A percentile compares a stretch with the other conserved stretches of the same genome.
Conservation (phyloP, 1,140 invertebrate species). For the Mycetomoellerius zeteki region DNA sequence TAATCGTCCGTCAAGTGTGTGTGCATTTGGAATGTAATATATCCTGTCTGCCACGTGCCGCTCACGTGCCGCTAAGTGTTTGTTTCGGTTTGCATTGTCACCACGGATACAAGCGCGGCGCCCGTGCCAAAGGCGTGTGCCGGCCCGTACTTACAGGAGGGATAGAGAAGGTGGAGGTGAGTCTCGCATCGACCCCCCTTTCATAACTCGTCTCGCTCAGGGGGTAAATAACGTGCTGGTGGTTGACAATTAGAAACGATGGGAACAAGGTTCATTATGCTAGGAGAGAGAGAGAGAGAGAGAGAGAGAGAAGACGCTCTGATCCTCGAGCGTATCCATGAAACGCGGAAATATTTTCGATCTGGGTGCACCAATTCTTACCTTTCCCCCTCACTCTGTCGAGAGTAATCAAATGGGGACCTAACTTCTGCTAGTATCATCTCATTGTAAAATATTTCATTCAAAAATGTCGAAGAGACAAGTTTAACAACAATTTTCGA, state of each 20-base stretch:
- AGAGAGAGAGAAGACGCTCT: constrained; percentile 4
- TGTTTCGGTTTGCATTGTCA: constrained; percentile 88
- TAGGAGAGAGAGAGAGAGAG: not conserved
- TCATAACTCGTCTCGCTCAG: constrained; percentile 71
- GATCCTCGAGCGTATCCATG: constrained; percentile 38
- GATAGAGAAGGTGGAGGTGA: not conserved
- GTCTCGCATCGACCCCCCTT: constrained; percentile 52
- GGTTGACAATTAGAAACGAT: constrained; percentile 76
- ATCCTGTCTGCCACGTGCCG: constrained; percentile 84
- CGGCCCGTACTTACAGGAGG: not conserved
- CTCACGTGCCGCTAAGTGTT: constrained; percentile 86
- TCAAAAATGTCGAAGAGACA: not conserved
- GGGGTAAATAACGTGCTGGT: constrained; percentile 75
- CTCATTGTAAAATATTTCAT: not conserved
- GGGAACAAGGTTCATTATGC: constrained; percentile 76
- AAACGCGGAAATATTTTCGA: constrained; percentile 53
- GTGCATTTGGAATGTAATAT: constrained; percentile 87
- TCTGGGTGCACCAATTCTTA: constrained; percentile 2
- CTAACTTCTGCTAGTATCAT: not conserved
- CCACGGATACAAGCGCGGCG: constrained; percentile 82
- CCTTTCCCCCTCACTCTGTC: not conserved
- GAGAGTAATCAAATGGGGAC: not conserved
- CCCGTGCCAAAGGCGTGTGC: constrained; percentile 44
- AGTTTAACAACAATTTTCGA: not conserved
- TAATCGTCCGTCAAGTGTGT: constrained; percentile 85